Evolutionary conservation across 2,797 vertebrate species (phyloP).

Genomic region (Enteromius argenteus): DNA sequence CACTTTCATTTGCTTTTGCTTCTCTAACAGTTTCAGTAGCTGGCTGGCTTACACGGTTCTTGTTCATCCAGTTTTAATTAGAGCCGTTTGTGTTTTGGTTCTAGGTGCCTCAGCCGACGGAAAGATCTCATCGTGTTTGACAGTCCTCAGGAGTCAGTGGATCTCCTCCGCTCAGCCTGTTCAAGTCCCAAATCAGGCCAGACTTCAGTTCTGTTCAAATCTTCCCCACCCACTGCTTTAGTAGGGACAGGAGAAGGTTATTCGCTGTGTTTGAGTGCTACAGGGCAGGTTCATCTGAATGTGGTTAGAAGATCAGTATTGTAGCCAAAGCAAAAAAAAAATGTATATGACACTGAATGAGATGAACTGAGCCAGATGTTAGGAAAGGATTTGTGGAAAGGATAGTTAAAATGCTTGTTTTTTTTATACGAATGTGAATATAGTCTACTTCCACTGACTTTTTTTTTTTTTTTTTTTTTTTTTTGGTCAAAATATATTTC

Average conservation of each 20-base stretch:
- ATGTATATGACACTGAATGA: not conserved
- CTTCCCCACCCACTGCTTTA: not conserved
- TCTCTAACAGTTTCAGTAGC: not conserved
- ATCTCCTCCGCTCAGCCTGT: slow-evolving; percentile 22
- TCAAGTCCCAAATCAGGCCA: slow-evolving; percentile 12
- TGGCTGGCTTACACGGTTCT: slow-evolving; percentile 8
- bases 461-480: slow-evolving; percentile 28
- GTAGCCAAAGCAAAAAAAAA: slow-evolving; percentile 31
- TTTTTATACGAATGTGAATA: not conserved
- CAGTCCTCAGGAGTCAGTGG: slow-evolving; percentile 7
- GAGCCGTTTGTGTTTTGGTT: slow-evolving; percentile 32
- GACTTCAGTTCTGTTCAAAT: slow-evolving; percentile 7
- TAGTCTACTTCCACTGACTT: slow-evolving; percentile 24
- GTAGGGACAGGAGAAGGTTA: slow-evolving; percentile 10
- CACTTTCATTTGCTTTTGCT: slow-evolving; percentile 10
- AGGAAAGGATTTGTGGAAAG: slow-evolving; percentile 28
- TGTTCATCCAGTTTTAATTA: slow-evolving; percentile 17
- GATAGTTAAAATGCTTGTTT: not conserved
- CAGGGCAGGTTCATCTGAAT: slow-evolving; percentile 16
- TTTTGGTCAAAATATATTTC: not conserved
- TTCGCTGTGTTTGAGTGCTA: not conserved
- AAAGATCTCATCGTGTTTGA: slow-evolving; percentile 32
- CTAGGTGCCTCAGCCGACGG: slow-evolving; percentile 2
- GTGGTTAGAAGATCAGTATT: slow-evolving; percentile 20
- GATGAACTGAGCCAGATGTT: slow-evolving; percentile 38